phyloP scores from a whole-genome alignment of 2,797 vertebrate genomes.

The Lepus townsendii region DNA sequence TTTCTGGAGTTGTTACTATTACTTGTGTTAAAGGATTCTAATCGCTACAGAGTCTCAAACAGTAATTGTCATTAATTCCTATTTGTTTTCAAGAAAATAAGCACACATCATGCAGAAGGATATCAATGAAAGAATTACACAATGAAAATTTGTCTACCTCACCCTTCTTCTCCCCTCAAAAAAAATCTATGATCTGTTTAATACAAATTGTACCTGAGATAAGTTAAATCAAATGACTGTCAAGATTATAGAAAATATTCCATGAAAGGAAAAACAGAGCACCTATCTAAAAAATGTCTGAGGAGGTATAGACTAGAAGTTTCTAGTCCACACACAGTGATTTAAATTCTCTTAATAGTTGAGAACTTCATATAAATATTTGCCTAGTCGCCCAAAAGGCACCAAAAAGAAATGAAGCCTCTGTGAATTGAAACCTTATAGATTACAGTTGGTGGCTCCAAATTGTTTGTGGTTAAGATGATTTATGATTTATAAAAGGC shows the following conservation, averaged over 20 bases:
- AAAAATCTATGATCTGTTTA: conserved; percentile 26
- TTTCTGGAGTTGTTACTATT: conserved; percentile 16
- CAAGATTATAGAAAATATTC: conserved; percentile 37
- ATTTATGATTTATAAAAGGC: conserved; percentile 86
- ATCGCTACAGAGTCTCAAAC: conserved; percentile 22
- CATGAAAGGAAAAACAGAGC: conserved; percentile 46
- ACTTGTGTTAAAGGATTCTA: conserved; percentile 22
- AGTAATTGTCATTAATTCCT: background rate
- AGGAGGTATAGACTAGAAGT: conserved; percentile 62
- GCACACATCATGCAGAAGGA: background rate
- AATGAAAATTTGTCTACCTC: conserved; percentile 13
- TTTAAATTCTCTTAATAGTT: conserved; percentile 70
- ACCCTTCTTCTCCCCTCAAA: background rate
- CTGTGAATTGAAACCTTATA: conserved; percentile 86
- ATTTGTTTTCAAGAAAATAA: conserved; percentile 64
- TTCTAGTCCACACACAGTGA: conserved; percentile 71
- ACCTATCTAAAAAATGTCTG: conserved; percentile 24
- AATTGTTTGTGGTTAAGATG: conserved; percentile 86
- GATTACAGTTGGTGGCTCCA: conserved; percentile 86
- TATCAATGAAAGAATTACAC: background rate
- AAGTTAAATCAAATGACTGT: conserved; percentile 60
- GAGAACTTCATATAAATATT: conserved; percentile 87
- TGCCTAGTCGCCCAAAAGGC: conserved; percentile 80
- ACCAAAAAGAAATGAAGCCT: conserved; percentile 84
- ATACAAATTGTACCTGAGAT: conserved; percentile 63